These are phyloP conservation scores for Panthera tigris DNA, from an alignment of 2,113 vertebrate genomes.

Conservation along the genomic window DNA sequence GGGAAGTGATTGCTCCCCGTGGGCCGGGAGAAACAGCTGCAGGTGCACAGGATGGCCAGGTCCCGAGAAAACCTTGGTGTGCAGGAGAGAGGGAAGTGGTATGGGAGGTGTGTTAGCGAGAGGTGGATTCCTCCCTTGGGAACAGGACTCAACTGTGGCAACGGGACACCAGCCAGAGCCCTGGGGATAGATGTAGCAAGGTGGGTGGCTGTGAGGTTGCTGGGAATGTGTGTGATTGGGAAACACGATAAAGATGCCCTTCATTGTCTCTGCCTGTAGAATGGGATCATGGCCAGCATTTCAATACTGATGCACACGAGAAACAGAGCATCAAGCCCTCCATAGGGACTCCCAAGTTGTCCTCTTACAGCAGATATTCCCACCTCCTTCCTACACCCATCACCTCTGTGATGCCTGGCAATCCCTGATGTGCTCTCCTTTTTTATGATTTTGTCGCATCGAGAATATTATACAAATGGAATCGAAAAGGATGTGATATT, in stretches of 20 bases:
- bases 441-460: background rate
- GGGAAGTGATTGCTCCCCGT: background rate
- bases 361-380: background rate
- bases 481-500: background rate
- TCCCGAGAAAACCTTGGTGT: rapidly evolving
- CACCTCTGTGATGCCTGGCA: background rate
- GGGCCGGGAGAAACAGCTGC: background rate
- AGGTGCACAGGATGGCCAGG: background rate
- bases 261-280: background rate
- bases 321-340: background rate
- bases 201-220: background rate
- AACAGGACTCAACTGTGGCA: background rate
- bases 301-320: background rate
- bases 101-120: no score
- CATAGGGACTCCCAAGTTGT: background rate
- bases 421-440: background rate
- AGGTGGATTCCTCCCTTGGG: no score
- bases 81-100: background rate
- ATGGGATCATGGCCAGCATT: background rate
- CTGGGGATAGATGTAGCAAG: background rate
- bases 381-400: no score
- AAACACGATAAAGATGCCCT: background rate
- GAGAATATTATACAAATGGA: background rate
- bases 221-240: background rate
- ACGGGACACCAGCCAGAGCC: background rate